phyloP scores from a whole-genome alignment of 35 echinoderm and acorn worm species.

The Amphiura filiformis region DNA sequence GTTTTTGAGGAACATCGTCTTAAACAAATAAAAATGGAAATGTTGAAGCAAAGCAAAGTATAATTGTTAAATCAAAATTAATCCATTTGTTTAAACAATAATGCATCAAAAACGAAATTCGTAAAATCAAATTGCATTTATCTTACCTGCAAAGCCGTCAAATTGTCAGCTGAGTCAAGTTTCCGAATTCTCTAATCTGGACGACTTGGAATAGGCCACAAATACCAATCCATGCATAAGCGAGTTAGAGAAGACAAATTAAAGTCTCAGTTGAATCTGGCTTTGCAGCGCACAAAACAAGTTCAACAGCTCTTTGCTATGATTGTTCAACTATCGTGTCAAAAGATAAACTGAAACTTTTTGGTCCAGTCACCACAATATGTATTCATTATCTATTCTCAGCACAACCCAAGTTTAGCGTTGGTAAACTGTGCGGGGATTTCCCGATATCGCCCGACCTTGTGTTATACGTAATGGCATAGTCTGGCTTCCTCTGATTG shows the following conservation, averaged over 20 bases:
- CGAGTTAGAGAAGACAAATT: neutral
- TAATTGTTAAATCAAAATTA: neutral
- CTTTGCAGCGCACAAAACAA: neutral
- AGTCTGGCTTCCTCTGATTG: no score
- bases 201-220: neutral
- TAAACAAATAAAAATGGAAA: no score
- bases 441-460: neutral
- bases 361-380: neutral
- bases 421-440: neutral
- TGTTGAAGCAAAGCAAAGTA: no score
- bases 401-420: no score
- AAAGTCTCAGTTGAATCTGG: neutral
- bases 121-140: no score
- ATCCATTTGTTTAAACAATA: neutral
- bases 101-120: neutral
- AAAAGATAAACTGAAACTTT: neutral
- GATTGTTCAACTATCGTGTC: neutral
- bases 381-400: neutral
- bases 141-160: no score
- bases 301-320: neutral
- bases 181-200: neutral
- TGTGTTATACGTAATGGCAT: no score
- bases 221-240: neutral
- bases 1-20: no score
- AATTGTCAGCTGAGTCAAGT: neutral